phyloP scores from a whole-genome alignment of 2,797 vertebrate species.

The Syndactyla subalaris region DNA sequence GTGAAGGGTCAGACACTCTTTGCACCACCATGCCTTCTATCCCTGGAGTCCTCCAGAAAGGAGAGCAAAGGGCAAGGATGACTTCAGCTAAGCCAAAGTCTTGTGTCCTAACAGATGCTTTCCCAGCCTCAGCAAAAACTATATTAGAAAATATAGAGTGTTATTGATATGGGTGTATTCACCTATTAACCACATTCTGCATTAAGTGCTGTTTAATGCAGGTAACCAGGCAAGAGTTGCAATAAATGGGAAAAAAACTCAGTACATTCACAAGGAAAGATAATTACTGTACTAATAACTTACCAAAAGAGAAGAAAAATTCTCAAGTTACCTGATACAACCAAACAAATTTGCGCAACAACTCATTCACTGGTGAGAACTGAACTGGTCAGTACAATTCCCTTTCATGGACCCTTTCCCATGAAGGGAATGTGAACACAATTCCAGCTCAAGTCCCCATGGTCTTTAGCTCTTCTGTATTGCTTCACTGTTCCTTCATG shows the following conservation, averaged over 20 bases:
- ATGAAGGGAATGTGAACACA: not conserved
- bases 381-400: not conserved
- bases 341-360: slow-evolving; percentile 11
- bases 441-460: not conserved
- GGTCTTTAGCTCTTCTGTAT: not conserved
- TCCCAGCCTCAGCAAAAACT: not conserved
- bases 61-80: not conserved
- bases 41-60: not conserved
- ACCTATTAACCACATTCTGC: not conserved
- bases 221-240: not conserved
- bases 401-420: not conserved
- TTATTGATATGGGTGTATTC: not conserved
- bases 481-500: not conserved
- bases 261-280: not conserved
- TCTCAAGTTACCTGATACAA: not conserved
- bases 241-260: not conserved
- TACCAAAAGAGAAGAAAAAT: not conserved
- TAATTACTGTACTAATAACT: not conserved
- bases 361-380: not conserved
- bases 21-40: not conserved
- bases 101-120: not conserved
- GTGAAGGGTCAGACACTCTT: not conserved
- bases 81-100: not conserved
- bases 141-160: not conserved
- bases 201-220: not conserved